Base-by-base conservation (phyloP, 2,888 invertebrate species). In the Drosophila suboccidentalis region DNA sequence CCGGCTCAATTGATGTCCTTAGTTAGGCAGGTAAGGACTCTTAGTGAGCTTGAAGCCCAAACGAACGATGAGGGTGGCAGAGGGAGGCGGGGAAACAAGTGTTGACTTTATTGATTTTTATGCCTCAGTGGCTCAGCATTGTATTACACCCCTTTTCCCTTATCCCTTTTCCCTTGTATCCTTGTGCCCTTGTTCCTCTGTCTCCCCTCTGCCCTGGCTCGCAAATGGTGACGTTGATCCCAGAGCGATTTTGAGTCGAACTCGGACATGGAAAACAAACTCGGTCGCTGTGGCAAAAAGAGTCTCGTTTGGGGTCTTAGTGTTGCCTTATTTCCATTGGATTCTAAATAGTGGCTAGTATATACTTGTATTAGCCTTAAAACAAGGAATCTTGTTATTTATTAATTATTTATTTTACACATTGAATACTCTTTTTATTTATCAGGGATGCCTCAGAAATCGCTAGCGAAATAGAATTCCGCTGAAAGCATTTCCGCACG, bases 91-190 rank as follows among this genome's bases (percentile, higher is more conserved):
- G 41, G 51, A 38, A 57, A 60, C 58, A 49, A 55, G 66, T 50
- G 84, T 74, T 83, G 75, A 78, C 74, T 83, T 87, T 85, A 85
- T 85, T 85, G 84, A 85, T 85, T 85, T 84, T 85, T 75, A 87
- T 87, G 87, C 71, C 84, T 89, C 89, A 87, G 69, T 85, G 78
- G 87, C 57, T 75, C 61, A 34, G 55, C 44, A 50, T 62, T 43
- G 49, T 39, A 19, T 3, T 3, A 19, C 39, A 46, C 47, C 46
- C 38, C 32, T 15, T 6, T 13, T 50, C 32, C 10, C 22, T 22
- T 15, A 5, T 22, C n/a, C n/a, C n/a, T n/a, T 2, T 22, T 9
- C 4, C 26, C 32, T 4, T 38, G 2, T n/a, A 8, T n/a, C 15
- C n/a, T 32, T 15, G 5, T 26, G 1, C 17, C 8, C 10, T 13